Percentiles rank a stretch among this genome's conserved stretches.
Evolutionary conservation across 2,797 vertebrate genomes (phyloP).

Genomic region (Poeciliopsis presidionis): DNA sequence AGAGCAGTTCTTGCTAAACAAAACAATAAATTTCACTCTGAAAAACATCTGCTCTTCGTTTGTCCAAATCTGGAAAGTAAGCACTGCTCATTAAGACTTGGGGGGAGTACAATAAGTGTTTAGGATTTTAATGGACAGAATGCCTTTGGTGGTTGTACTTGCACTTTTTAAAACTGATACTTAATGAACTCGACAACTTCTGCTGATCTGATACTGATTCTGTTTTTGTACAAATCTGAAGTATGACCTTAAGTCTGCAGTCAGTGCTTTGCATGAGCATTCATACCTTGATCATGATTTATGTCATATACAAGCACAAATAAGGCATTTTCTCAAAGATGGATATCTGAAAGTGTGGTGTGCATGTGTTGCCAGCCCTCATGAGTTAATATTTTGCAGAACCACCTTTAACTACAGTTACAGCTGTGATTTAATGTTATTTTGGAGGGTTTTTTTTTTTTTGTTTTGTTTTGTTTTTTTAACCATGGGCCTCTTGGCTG

Average conservation of each 20-base stretch:
- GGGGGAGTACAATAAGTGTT: not conserved
- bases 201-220: slow-evolving; percentile 31
- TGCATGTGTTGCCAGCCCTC: too few relatives aligned
- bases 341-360: not conserved
- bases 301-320: not conserved
- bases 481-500: not conserved
- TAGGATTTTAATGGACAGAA: slow-evolving; percentile 4
- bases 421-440: too few relatives aligned
- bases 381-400: not conserved
- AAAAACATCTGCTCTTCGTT: slow-evolving; percentile 6
- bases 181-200: slow-evolving; percentile 26
- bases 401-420: not conserved
- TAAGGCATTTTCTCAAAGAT: not conserved
- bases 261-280: not conserved
- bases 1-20: slow-evolving; percentile 1
- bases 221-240: slow-evolving; percentile 33
- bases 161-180: slow-evolving; percentile 31
- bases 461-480: too few relatives aligned
- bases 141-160: not conserved
- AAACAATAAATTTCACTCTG: slow-evolving; percentile 2
- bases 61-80: slow-evolving; percentile 7
- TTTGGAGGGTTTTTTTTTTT: too few relatives aligned
- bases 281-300: not conserved
- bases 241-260: not conserved
- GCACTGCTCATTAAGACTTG: not conserved